phyloP scores from a whole-genome alignment of 2,888 invertebrate genomes.

The Megamerina dolium region DNA sequence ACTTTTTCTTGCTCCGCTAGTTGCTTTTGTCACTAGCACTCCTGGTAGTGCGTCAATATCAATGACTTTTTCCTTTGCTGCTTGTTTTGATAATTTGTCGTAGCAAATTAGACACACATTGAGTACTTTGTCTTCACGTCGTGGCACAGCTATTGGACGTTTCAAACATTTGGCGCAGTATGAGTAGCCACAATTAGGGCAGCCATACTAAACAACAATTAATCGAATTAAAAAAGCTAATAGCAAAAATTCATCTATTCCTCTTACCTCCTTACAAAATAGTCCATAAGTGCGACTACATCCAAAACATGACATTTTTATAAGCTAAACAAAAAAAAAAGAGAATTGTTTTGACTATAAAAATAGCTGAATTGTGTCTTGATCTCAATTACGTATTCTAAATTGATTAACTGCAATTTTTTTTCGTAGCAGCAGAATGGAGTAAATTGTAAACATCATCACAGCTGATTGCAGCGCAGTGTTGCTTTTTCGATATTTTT shows the following conservation, averaged over 20 bases:
- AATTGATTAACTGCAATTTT: too few species aligned
- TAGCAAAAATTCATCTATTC: not conserved
- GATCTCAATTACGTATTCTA: too few species aligned
- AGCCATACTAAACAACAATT: constrained; percentile 70
- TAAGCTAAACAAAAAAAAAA: too few species aligned
- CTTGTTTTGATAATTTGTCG: constrained; percentile 39
- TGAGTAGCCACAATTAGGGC: constrained; percentile 76
- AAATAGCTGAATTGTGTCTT: too few species aligned
- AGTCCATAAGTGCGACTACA: constrained; percentile 66
- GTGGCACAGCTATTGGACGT: constrained; percentile 62
- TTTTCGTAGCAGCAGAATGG: too few species aligned
- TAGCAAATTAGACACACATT: constrained; percentile 59
- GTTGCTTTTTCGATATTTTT: too few species aligned
- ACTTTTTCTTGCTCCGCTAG: constrained; percentile 11
- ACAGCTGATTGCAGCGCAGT: too few species aligned
- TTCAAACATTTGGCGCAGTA: constrained; percentile 77
- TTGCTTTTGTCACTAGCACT: constrained; percentile 27
- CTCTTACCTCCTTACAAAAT: constrained; percentile 64
- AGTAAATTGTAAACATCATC: too few species aligned
- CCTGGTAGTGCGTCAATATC: constrained; percentile 52
- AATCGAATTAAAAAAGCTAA: not conserved
- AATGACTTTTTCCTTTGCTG: constrained; percentile 29
- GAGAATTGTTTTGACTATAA: too few species aligned
- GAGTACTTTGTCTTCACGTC: constrained; percentile 55
- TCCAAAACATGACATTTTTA: constrained; percentile 67